Conservation (phyloP, 2,888 invertebrate species). For the Molanna angustata region DNA sequence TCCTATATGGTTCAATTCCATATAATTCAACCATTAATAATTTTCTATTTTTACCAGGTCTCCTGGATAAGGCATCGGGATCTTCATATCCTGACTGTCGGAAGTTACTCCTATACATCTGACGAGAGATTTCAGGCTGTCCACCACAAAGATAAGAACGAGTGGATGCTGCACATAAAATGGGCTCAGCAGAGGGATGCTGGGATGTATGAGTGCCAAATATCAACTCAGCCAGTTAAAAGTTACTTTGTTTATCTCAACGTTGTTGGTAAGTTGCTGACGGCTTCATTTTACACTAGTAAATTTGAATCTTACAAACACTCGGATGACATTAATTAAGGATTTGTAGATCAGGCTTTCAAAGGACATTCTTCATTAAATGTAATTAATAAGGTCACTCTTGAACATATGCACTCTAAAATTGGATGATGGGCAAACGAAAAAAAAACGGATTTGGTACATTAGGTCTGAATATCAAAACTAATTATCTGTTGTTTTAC, state of each 20-base stretch:
- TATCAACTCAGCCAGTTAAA: slow-evolving; percentile 86
- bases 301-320: neutral
- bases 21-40: no score
- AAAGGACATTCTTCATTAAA: neutral
- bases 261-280: slow-evolving; percentile 74
- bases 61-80: slow-evolving; percentile 90
- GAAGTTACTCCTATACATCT: slow-evolving; percentile 85
- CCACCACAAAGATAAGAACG: slow-evolving; percentile 78
- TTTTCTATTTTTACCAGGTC: slow-evolving; percentile 56
- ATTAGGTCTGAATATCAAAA: no score
- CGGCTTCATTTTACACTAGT: neutral
- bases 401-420: no score
- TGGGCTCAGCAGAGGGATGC: slow-evolving; percentile 89
- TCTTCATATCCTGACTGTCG: slow-evolving; percentile 87
- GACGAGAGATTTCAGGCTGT: slow-evolving; percentile 88
- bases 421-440: no score
- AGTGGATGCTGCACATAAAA: slow-evolving; percentile 92
- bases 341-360: neutral
- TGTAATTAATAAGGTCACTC: no score
- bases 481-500: no score
- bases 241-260: slow-evolving; percentile 85
- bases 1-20: no score
- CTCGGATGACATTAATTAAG: no score
- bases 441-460: no score
- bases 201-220: slow-evolving; percentile 90